These are phyloP conservation scores for Chroicocephalus ridibundus DNA, from an alignment of 2,113 vertebrate genomes.

Conservation along the genomic window DNA sequence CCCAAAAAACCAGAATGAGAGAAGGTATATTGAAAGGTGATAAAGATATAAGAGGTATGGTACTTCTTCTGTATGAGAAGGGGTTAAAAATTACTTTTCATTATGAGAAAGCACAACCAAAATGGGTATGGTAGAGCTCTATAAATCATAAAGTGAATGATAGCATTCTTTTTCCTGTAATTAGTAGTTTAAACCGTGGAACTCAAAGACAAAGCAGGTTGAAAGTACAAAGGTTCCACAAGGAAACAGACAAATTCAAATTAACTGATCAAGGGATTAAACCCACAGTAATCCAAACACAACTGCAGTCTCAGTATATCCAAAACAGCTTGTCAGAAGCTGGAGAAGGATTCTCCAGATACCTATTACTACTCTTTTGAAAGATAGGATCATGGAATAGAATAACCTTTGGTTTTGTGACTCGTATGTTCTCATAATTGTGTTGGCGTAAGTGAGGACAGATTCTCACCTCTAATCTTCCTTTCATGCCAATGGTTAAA, in stretches of 20 bases:
- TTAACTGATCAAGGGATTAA: neutral
- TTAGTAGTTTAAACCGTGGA: neutral
- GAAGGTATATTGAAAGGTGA: neutral
- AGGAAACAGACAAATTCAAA: neutral
- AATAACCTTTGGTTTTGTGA: neutral
- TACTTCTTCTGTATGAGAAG: neutral
- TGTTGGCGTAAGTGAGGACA: neutral
- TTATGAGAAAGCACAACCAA: neutral
- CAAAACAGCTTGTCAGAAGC: neutral
- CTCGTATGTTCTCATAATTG: neutral
- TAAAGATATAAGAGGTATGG: neutral
- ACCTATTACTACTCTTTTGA: neutral
- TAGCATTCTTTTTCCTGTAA: neutral
- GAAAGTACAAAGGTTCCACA: neutral
- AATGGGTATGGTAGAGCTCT: neutral
- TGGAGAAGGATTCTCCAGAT: neutral
- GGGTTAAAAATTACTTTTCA: neutral
- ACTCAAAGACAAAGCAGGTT: neutral
- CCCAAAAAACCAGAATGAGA: neutral
- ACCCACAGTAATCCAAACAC: neutral
- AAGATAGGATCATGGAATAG: neutral
- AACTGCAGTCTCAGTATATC: neutral
- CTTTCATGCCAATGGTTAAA: neutral
- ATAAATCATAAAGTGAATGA: neutral
- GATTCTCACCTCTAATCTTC: neutral